These are phyloP conservation scores for Dendrolimus kikuchii DNA, from an alignment of 1,140 invertebrate genomes.

Conservation along the genomic window DNA sequence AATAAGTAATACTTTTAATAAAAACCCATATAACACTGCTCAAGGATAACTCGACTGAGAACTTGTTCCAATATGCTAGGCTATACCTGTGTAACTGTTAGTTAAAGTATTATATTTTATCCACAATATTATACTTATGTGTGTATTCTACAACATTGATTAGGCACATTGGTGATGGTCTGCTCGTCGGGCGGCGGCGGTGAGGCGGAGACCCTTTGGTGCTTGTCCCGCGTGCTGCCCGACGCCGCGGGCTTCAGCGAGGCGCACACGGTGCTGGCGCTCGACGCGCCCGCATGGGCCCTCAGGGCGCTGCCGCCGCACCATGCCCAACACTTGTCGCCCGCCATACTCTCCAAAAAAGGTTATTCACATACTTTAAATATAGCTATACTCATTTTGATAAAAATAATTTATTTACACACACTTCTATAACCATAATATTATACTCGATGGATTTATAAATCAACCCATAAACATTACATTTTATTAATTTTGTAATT, in stretches of 20 bases:
- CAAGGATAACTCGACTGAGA: no score
- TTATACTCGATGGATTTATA: no score
- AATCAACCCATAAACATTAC: no score
- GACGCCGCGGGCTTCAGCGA: slow-evolving; percentile 77
- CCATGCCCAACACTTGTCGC: slow-evolving; percentile 35
- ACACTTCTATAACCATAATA: no score
- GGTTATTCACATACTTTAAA: slow-evolving; percentile 22
- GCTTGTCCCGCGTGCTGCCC: slow-evolving; percentile 73
- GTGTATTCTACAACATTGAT: slow-evolving; percentile 27
- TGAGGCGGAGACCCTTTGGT: slow-evolving; percentile 81
- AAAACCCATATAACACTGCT: no score
- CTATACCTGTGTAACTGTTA: no score
- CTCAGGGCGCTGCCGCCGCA: slow-evolving; percentile 64
- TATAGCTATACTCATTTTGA: no score
- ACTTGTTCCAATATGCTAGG: no score
- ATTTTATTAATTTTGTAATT: no score
- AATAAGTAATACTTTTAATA: no score
- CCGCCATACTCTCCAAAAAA: slow-evolving; percentile 43
- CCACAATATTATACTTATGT: not conserved
- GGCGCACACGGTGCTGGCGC: slow-evolving; percentile 81
- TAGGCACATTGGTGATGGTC: slow-evolving; percentile 80
- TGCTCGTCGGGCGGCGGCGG: slow-evolving; percentile 77
- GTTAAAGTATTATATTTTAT: no score
- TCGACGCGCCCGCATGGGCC: slow-evolving; percentile 90
- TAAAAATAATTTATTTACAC: no score